These are phyloP conservation scores for Drosophila repletoides DNA, from an alignment of 1,140 invertebrate species.

Conservation along the genomic window DNA sequence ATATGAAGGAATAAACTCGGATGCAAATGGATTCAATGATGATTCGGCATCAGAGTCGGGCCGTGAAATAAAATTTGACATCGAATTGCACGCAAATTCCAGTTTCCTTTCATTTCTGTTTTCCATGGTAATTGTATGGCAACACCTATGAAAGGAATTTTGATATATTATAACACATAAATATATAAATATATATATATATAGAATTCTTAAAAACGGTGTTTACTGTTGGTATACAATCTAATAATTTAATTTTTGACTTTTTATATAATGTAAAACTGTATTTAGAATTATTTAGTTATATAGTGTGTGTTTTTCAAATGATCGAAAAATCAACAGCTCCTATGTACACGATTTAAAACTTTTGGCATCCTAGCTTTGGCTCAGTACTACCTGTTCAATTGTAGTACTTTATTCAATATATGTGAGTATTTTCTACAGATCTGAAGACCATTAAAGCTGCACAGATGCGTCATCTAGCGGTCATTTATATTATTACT, in stretches of 20 bases:
- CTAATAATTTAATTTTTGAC: slow-evolving; percentile 13
- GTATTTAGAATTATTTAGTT: slow-evolving; percentile 5
- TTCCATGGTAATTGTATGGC: background rate
- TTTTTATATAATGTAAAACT: slow-evolving; percentile 15
- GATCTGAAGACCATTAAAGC: too few species aligned
- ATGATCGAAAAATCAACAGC: background rate
- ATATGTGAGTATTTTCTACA: too few species aligned
- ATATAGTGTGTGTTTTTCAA: slow-evolving; percentile 1
- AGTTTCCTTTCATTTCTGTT: slow-evolving; percentile 1
- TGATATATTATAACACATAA: background rate
- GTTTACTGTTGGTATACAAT: slow-evolving; percentile 2
- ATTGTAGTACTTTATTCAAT: too few species aligned
- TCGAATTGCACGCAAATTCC: background rate
- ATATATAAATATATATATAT: too few species aligned
- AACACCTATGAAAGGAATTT: slow-evolving; percentile 1
- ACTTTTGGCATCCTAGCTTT: background rate
- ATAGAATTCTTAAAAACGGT: background rate
- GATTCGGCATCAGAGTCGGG: slow-evolving; percentile 1
- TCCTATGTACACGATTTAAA: slow-evolving; percentile 7
- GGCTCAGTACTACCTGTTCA: too few species aligned
- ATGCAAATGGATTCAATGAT: slow-evolving; percentile 24
- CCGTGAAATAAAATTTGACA: background rate
- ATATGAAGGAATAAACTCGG: slow-evolving; percentile 27
- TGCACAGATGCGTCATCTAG: background rate
- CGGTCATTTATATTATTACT: too few species aligned